A percentile compares a stretch with the other conserved stretches of the same genome.
Evolutionary conservation across 2,113 vertebrate genomes (phyloP).

Genomic region (Casuarius casuarius): DNA sequence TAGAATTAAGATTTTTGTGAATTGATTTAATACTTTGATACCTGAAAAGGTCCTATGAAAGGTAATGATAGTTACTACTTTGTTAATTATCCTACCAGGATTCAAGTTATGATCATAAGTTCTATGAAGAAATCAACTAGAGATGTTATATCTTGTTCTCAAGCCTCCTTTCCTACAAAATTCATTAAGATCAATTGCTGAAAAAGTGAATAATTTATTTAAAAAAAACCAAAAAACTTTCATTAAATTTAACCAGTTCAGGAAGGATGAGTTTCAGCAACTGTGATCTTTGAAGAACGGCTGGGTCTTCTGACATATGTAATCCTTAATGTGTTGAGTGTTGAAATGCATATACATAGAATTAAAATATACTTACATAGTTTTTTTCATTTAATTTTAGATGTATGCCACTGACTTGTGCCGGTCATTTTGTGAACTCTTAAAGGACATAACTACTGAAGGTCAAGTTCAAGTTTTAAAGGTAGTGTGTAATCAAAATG

Average conservation of each 20-base stretch:
- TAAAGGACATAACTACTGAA: conserved; percentile 93
- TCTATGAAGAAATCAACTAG: background rate
- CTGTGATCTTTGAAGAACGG: background rate
- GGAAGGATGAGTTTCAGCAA: background rate
- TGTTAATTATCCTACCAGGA: background rate
- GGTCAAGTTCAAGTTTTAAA: conserved; percentile 96
- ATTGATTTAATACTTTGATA: background rate
- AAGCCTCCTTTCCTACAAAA: background rate
- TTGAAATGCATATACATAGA: background rate
- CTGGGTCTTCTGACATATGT: background rate
- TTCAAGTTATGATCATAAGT: background rate
- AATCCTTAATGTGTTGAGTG: background rate
- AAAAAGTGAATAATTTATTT: background rate
- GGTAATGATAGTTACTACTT: background rate
- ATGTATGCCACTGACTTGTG: conserved; percentile 89
- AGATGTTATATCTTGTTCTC: background rate
- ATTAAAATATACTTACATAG: background rate
- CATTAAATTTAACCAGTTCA: background rate
- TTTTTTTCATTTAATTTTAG: conserved; percentile 75
- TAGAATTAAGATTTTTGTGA: background rate
- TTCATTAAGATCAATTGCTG: background rate
- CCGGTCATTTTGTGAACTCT: conserved; percentile 88
- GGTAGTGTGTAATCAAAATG: conserved; percentile 75
- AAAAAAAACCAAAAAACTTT: background rate
- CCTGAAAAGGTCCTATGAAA: background rate